phyloP scores from a whole-genome alignment of 64 coral and sea anemone species.

The Cladopsammia gracilis region DNA sequence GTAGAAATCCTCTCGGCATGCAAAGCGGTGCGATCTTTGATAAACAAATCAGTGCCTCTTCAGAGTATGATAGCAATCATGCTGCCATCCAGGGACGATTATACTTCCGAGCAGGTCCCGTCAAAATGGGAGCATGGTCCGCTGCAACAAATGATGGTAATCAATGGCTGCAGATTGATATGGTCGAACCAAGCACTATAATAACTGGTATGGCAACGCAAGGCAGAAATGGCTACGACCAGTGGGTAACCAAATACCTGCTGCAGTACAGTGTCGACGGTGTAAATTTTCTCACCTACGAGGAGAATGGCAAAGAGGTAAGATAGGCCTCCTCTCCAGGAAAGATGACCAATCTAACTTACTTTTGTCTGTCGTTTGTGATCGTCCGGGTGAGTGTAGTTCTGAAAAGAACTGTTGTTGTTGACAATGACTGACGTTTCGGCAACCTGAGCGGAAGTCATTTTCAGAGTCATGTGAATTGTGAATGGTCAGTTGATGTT shows the following conservation, averaged over 20 bases:
- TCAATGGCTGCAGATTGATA: not conserved
- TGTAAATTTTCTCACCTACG: not conserved
- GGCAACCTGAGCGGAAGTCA: no score
- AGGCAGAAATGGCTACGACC: not conserved
- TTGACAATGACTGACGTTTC: no score
- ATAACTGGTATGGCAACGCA: not conserved
- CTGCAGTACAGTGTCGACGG: not conserved
- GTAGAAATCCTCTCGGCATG: not conserved
- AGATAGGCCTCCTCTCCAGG: no score
- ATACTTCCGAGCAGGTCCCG: not conserved
- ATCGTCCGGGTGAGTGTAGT: no score
- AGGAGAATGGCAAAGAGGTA: not conserved
- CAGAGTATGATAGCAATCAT: not conserved
- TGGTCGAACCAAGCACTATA: not conserved
- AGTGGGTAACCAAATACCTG: not conserved
- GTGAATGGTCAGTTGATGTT: no score
- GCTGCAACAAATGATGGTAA: not conserved
- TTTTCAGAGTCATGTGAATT: no score
- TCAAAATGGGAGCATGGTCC: not conserved
- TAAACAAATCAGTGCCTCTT: slow-evolving; percentile 33
- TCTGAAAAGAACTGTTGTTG: no score
- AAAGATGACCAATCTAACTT: no score
- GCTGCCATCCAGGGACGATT: slow-evolving; percentile 17
- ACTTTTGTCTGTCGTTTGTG: no score
- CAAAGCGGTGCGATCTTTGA: not conserved